Base-by-base conservation (phyloP, 2,113 vertebrate species). In the Merops nubicus region DNA sequence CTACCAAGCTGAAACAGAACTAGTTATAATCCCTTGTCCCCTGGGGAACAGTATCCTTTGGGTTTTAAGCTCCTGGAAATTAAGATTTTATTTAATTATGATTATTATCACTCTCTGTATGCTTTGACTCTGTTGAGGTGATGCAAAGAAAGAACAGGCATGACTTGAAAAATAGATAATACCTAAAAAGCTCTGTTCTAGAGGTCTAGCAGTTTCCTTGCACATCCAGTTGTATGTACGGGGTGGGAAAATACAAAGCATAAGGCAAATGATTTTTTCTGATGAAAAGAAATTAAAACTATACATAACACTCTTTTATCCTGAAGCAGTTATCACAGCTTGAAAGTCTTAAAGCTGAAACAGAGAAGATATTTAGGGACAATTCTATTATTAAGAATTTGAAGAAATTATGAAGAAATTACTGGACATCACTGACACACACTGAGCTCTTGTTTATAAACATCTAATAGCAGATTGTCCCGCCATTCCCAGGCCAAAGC, bases 31-130 rank as follows among this genome's bases (percentile, higher is more conserved):
- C 75, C 50, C 50, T n/a, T 26, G 11, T 76, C 20, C 67, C 85
- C 59, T 26, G 22, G 25, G 67, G 75, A 96, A 85, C 1, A 1
- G 14, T 5, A 88, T 42, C 50, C 70, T 79, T 68, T 57, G 36
- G 28, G 10, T 91, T 75, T 88, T 88, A 82, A 94, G 78, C 67
- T 91, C 53, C 40, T 77, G 7, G 29, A 88, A 91, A 48, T 83
- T 45, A 73, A 33, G 40, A 53, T 69, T 93, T 36, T 54, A 47
- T 80, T 94, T 90, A 90, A 95, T 88, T 93, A 73, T 36, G 47
- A 87, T 80, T 29, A 62, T 63, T 91, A 93, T 76, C 31, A 0
- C 68, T 15, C 29, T 72, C 59, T 38, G 19, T 53, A 67, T 19
- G 57, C 74, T 85, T 64, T 62, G 42, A 57, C 20, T 70, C 33